Percentiles rank a stretch among this genome's conserved stretches.
Conservation (phyloP, 2,888 invertebrate species). For the Eurytoma adleriae region DNA sequence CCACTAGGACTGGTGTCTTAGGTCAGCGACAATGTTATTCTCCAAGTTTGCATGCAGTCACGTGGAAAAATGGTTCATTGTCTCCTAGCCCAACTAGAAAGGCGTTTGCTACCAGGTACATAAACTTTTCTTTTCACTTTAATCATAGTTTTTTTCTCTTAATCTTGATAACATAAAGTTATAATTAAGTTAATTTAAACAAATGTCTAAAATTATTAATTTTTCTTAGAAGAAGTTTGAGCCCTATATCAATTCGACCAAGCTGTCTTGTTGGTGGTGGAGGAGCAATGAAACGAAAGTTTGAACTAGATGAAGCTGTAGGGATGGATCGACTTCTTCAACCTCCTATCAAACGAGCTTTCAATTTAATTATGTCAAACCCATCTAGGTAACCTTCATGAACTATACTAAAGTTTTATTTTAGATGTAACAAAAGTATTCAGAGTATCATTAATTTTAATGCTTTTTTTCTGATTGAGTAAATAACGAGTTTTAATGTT, state of each 20-base stretch:
- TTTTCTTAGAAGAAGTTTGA: conserved; percentile 83
- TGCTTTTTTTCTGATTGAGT: not conserved
- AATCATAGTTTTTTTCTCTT: not conserved
- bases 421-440: not conserved
- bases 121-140: conserved; percentile 15
- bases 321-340: conserved; percentile 69
- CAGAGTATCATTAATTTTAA: not conserved
- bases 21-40: conserved; percentile 79
- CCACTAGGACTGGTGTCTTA: conserved; percentile 76
- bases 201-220: conserved; percentile 14
- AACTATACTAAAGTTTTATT: not conserved
- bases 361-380: conserved; percentile 72
- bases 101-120: conserved; percentile 83
- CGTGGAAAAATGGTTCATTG: conserved; percentile 78
- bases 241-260: conserved; percentile 89
- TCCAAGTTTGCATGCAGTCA: conserved; percentile 77
- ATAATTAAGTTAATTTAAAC: too few species aligned
- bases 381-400: conserved; percentile 67
- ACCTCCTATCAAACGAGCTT: conserved; percentile 73
- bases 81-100: conserved; percentile 92
- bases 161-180: too few species aligned
- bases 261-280: conserved; percentile 70
- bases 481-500: too few species aligned
- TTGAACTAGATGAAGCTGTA: conserved; percentile 79
- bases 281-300: conserved; percentile 80